These are phyloP conservation scores for Silurus glanis DNA, from an alignment of 2,113 vertebrate species.

Conservation along the genomic window DNA sequence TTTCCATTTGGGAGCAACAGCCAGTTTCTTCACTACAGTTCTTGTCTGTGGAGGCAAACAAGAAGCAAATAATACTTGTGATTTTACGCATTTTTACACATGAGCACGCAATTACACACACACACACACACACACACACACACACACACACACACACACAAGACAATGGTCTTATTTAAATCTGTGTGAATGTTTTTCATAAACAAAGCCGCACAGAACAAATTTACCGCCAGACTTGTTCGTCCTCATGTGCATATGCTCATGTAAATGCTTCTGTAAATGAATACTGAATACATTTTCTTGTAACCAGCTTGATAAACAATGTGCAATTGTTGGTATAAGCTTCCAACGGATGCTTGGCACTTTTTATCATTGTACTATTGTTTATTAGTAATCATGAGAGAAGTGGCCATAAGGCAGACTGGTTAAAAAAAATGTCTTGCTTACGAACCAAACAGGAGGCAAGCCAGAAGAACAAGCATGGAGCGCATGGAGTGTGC, in stretches of 20 bases:
- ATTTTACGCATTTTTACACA: background rate
- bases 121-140: background rate
- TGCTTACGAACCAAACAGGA: too few relatives aligned
- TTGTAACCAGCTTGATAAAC: background rate
- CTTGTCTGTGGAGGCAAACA: conserved; percentile 74
- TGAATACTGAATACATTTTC: background rate
- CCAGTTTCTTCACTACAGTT: conserved; percentile 90
- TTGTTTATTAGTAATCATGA: background rate
- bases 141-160: background rate
- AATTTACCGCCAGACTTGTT: background rate
- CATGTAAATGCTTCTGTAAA: background rate
- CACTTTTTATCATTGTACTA: background rate
- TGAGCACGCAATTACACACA: background rate
- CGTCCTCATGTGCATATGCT: background rate
- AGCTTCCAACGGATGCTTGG: background rate
- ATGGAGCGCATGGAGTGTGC: background rate
- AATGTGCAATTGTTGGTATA: background rate
- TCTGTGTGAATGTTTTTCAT: background rate
- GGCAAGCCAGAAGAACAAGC: background rate
- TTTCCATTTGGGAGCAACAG: conserved; percentile 97
- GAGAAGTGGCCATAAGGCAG: background rate
- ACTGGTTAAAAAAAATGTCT: background rate
- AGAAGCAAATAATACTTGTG: background rate
- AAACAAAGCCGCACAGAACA: background rate
- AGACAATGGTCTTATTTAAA: background rate